phyloP scores from a whole-genome alignment of 1,140 invertebrate species.

The Drosophila virilis region DNA sequence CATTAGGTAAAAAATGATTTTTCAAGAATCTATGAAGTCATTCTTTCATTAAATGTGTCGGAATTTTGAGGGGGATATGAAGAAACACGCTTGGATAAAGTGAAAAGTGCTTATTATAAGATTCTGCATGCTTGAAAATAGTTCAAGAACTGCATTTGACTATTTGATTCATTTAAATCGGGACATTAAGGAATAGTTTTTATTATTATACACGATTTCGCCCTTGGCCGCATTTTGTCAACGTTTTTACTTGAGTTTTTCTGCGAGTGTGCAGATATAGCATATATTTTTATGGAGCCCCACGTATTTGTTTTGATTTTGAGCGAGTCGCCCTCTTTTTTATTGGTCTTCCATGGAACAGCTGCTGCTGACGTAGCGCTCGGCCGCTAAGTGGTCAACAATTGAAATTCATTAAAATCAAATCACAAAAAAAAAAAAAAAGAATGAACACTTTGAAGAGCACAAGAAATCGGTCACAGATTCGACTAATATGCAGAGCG shows the following conservation, averaged over 20 bases:
- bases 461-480: conserved; percentile 37
- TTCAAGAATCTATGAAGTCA: no score
- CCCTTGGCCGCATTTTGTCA: no score
- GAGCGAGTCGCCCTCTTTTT: conserved; percentile 10
- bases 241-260: not conserved
- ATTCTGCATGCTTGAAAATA: no score
- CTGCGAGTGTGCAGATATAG: not conserved
- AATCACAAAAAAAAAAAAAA: conserved; percentile 36
- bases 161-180: no score
- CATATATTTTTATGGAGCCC: not conserved
- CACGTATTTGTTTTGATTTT: conserved; percentile 22
- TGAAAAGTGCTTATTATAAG: no score
- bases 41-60: no score
- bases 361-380: conserved; percentile 15
- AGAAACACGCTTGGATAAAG: no score
- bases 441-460: not conserved
- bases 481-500: conserved; percentile 7
- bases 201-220: no score
- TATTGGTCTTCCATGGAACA: conserved; percentile 28
- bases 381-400: conserved; percentile 37
- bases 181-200: no score
- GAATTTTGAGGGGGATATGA: no score
- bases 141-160: no score
- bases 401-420: conserved; percentile 64
- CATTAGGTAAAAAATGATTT: no score